These are phyloP conservation scores for Noctua pronuba DNA, from an alignment of 2,888 invertebrate species.

Conservation along the genomic window DNA sequence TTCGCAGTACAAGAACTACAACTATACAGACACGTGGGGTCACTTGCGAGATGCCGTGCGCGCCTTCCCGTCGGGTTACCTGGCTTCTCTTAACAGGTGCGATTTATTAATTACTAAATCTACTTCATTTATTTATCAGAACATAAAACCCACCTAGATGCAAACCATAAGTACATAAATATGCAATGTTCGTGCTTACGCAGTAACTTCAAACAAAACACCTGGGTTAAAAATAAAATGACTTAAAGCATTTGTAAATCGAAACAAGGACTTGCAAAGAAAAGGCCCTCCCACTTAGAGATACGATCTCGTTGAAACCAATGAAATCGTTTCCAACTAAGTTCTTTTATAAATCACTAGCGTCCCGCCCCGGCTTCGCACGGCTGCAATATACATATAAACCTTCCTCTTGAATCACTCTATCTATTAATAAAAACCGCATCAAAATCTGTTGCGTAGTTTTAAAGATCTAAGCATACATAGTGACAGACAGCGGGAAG, in stretches of 20 bases:
- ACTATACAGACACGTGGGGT: slow-evolving; percentile 80
- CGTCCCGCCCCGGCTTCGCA: too few relatives aligned
- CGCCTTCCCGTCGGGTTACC: slow-evolving; percentile 80
- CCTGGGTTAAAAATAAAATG: not conserved
- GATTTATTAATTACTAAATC: not conserved
- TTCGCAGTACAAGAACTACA: slow-evolving; percentile 76
- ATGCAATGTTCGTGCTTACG: not conserved
- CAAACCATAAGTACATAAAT: too few relatives aligned
- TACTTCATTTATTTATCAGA: not conserved
- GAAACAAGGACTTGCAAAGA: not conserved
- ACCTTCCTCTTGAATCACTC: too few relatives aligned
- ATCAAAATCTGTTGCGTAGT: too few relatives aligned
- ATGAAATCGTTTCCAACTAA: not conserved
- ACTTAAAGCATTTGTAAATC: too few relatives aligned
- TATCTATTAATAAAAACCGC: too few relatives aligned
- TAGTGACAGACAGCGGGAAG: too few relatives aligned
- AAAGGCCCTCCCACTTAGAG: not conserved
- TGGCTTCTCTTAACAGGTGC: slow-evolving; percentile 82
- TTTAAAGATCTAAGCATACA: too few relatives aligned
- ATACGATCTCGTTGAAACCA: not conserved
- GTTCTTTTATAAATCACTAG: not conserved
- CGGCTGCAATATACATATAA: too few relatives aligned
- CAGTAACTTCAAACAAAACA: not conserved
- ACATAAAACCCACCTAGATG: not conserved
- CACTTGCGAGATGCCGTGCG: slow-evolving; percentile 77